These are phyloP conservation scores for Paedocypris micromegethes DNA, from an alignment of 2,797 vertebrate genomes.

Conservation along the genomic window DNA sequence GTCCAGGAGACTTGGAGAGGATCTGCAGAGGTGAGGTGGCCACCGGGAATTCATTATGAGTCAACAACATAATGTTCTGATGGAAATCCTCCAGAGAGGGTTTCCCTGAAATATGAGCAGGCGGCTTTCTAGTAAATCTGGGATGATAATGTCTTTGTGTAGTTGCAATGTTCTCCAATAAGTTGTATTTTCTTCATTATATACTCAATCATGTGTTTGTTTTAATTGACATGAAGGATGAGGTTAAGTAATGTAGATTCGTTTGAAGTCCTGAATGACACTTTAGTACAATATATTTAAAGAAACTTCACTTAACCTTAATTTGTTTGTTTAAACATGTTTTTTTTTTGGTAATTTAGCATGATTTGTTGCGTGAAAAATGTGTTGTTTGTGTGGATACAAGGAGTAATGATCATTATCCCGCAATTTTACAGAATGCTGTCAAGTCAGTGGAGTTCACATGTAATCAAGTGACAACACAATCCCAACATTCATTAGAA, in stretches of 20 bases:
- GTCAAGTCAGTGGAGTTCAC: neutral
- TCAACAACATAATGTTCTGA: neutral
- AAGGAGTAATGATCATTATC: neutral
- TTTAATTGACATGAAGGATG: too few species aligned
- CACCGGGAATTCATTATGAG: neutral
- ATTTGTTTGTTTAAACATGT: neutral
- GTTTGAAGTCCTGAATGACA: too few species aligned
- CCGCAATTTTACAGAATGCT: neutral
- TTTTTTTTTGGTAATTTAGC: neutral
- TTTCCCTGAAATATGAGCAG: slow-evolving; percentile 6
- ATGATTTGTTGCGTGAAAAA: too few species aligned
- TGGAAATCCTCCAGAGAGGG: neutral
- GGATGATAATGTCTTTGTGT: neutral
- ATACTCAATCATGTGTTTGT: too few species aligned
- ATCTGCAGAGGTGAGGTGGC: slow-evolving; percentile 76
- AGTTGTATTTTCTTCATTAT: too few species aligned
- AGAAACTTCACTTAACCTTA: neutral
- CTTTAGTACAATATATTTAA: too few species aligned
- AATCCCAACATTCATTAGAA: slow-evolving; percentile 22
- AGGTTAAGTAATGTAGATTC: too few species aligned
- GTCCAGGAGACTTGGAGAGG: slow-evolving; percentile 80
- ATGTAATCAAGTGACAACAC: neutral
- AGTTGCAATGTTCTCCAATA: too few species aligned
- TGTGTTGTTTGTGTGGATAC: neutral
- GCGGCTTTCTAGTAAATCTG: neutral